Conservation (phyloP, 2,113 vertebrate species). For the Copsychus sechellarum region DNA sequence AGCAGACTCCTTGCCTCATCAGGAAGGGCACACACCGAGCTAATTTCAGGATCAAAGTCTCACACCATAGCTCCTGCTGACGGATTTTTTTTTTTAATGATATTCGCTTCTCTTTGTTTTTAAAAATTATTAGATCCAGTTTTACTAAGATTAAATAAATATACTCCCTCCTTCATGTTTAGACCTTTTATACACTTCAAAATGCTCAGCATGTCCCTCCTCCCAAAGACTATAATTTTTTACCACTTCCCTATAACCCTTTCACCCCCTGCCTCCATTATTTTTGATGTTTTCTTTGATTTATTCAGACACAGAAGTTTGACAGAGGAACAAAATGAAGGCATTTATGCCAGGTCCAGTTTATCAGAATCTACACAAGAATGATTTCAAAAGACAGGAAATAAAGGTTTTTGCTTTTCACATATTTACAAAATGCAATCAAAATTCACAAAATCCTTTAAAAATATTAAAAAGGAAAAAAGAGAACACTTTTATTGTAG, state of each 20-base stretch:
- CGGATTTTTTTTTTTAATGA: background rate
- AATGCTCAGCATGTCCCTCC: constrained; percentile 31
- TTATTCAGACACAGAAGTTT: constrained; percentile 30
- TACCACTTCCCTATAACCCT: background rate
- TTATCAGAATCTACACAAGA: background rate
- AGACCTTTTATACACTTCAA: constrained; percentile 31
- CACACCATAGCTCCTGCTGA: background rate
- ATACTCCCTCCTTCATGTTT: background rate
- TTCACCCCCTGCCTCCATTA: background rate
- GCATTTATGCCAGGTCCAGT: background rate
- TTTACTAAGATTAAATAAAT: constrained; percentile 24
- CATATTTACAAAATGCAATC: background rate
- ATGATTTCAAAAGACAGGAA: constrained; percentile 1
- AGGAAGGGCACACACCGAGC: background rate
- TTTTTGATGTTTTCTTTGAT: constrained; percentile 25
- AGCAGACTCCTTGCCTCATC: background rate
- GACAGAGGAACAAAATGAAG: background rate
- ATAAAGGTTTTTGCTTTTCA: background rate
- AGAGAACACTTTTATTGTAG: background rate
- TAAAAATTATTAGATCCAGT: background rate
- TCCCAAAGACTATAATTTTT: constrained; percentile 7
- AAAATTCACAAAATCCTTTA: background rate
- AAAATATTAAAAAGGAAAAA: background rate
- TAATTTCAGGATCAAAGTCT: constrained; percentile 48
- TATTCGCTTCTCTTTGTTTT: background rate